These are phyloP conservation scores for Chaetodon trifascialis DNA, from an alignment of 2,113 vertebrate genomes.

Conservation along the genomic window DNA sequence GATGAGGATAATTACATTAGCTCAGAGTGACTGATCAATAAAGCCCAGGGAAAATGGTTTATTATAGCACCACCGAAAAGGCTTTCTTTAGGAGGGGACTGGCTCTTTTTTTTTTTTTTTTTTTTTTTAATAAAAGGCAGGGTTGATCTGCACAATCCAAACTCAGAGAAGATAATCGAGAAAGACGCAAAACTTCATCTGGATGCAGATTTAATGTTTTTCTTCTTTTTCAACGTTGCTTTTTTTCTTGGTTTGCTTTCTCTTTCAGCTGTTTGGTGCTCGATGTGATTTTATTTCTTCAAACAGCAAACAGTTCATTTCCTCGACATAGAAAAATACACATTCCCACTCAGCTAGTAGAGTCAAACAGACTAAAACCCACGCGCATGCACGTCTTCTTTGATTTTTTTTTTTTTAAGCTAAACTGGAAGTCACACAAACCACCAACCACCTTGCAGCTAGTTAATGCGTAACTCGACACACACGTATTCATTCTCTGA, in stretches of 20 bases:
- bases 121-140: slow-evolving; percentile 47
- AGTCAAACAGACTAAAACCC: background rate
- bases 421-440: background rate
- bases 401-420: background rate
- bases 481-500: background rate
- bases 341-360: background rate
- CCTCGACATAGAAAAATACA: background rate
- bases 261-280: background rate
- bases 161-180: slow-evolving; percentile 38
- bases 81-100: slow-evolving; percentile 64
- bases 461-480: background rate
- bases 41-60: slow-evolving; percentile 96
- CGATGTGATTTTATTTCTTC: background rate
- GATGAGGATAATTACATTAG: slow-evolving; percentile 99
- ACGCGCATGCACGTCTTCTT: too few species aligned
- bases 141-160: slow-evolving; percentile 45
- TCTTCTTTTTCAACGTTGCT: background rate
- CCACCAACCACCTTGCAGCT: background rate
- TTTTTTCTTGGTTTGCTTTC: background rate
- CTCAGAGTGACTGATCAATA: slow-evolving; percentile 99
- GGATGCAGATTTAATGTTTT: slow-evolving; percentile 7
- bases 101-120: slow-evolving; percentile 41
- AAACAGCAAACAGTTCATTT: background rate
- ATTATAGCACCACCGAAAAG: slow-evolving; percentile 90
- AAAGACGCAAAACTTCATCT: slow-evolving; percentile 41